Percentiles rank a stretch among this genome's conserved stretches.
Conservation (phyloP, 2,888 invertebrate species). For the Tetanocera ferruginea region DNA sequence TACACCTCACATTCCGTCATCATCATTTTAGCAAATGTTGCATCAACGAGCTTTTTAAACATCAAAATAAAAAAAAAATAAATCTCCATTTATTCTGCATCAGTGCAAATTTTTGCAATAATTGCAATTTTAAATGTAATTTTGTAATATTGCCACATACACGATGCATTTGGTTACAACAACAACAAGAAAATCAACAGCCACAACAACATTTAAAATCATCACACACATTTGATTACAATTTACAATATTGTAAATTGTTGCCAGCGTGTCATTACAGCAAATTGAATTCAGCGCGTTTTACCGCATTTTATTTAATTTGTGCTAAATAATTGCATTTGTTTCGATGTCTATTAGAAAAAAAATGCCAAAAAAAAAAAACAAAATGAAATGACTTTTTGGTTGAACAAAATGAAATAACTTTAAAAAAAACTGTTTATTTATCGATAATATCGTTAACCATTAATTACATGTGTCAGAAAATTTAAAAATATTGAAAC, state of each 20-base stretch:
- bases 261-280: slow-evolving; percentile 3
- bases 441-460: too few relatives aligned
- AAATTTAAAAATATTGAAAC: too few relatives aligned
- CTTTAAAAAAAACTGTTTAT: too few relatives aligned
- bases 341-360: background rate
- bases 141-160: slow-evolving; percentile 7
- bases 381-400: too few relatives aligned
- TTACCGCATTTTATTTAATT: slow-evolving; percentile 32
- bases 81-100: slow-evolving; percentile 33
- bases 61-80: background rate
- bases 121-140: slow-evolving; percentile 41
- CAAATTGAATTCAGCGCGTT: slow-evolving; percentile 12
- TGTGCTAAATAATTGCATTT: slow-evolving; percentile 16
- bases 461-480: too few relatives aligned
- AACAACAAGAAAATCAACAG: background rate
- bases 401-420: too few relatives aligned
- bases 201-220: slow-evolving; percentile 5
- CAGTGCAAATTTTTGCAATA: slow-evolving; percentile 39
- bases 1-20: too few relatives aligned
- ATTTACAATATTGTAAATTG: slow-evolving; percentile 26
- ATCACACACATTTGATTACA: slow-evolving; percentile 20
- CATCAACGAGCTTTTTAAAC: background rate
- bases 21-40: too few relatives aligned
- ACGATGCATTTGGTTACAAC: background rate
- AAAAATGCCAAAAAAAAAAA: too few relatives aligned